Base-by-base conservation (phyloP, 2,888 invertebrate species). In the Chrysolina haemoptera region DNA sequence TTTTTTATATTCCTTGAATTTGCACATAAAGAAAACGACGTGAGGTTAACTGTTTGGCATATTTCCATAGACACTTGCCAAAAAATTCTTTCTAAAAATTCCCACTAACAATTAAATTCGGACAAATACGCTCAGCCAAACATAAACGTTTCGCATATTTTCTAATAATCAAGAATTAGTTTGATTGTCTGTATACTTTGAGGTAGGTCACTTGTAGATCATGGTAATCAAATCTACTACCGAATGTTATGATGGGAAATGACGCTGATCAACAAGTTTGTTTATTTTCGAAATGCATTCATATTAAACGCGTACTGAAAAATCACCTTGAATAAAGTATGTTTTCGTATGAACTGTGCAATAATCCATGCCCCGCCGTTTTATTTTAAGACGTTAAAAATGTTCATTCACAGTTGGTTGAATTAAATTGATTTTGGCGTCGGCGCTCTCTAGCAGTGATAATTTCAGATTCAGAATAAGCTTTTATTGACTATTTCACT, bases 1-100 rank as follows among this genome's bases (percentile, higher is more conserved):
- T 53, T 53, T 53, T 53, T 53, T 20, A 53, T 53, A 53, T 53
- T 53, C 18, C 53, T 53, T 18, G 22, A 20, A 18, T 53, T 11
- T 22, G 62, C 62, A 41, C 53, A 62, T 66, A n/a, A 66, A 68
- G 43, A 64, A 9, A 70, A 55, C 62, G 41, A 64, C 65, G 64
- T 67, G 63, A 74, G 68, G 71, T 69, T 70, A 68, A 70, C 62
- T 53, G 40, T 63, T 70, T 74, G 74, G 74, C 74, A 12, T n/a
- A 0, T 14, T 9, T 68, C 74, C 74, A 74, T 59, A 62, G 46
- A 20, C 48, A 18, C 43, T 68, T 74, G 74, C 71, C 74, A 74
- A 48, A 74, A 74, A 74, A 74, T 63, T 55, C 20, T 35, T 63
- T 64, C 53, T 64, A 67, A 71, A 71, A 74, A 70, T 67, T 68